Evolutionary conservation across 92 coral and sea anemone species (phyloP), one percentile per base, ranked within the genome.

Genomic region (Palythoa grandis): DNA sequence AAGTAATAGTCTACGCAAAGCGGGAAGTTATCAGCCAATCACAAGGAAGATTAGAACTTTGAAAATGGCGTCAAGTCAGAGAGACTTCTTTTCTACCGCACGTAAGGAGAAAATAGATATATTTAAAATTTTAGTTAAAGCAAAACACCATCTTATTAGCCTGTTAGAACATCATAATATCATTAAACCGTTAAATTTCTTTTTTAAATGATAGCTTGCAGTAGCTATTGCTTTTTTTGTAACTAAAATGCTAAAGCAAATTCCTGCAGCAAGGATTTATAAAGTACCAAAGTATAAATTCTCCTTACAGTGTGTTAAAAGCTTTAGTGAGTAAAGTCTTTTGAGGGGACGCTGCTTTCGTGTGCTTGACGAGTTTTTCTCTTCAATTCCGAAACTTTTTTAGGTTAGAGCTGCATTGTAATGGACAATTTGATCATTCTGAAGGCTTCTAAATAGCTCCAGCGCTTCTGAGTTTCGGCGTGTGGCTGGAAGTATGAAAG

Each of bases 1-100:
- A 12, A 16, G 61, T 12, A 56, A 16, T 12, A 16, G 19, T 12
- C 11, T 56, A 56, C 14, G 43, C 77, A 73, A 73, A 73, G 77
- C 77, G 56, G 77, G 65, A 37, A 57, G 11, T 4, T 23, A 7
- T 63, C 15, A 78, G n/a, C 83, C 83, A 78, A 78, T 78, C 58
- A 78, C n/a, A 38, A 78, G 71, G 11, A 48, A 61, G 83, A 61
- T 57, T 25, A 22, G 14, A 78, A 47, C 83, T 78, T 78, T 78
- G 72, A 78, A 58, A 78, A 78, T 78, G 83, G 83, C 83, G 83
- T 78, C 83, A 37, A 40, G 50, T 29, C 50, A 11, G 7, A 4
- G 15, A 4, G 15, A 14, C 17, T 48, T 19, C 29, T 52, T 3
- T 24, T 48, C 35, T 20, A 13, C 14, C 6, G 29, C 17, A 40